Evolutionary conservation across 2,888 invertebrate species (phyloP).

Genomic region (Brachyopa scutellaris): DNA sequence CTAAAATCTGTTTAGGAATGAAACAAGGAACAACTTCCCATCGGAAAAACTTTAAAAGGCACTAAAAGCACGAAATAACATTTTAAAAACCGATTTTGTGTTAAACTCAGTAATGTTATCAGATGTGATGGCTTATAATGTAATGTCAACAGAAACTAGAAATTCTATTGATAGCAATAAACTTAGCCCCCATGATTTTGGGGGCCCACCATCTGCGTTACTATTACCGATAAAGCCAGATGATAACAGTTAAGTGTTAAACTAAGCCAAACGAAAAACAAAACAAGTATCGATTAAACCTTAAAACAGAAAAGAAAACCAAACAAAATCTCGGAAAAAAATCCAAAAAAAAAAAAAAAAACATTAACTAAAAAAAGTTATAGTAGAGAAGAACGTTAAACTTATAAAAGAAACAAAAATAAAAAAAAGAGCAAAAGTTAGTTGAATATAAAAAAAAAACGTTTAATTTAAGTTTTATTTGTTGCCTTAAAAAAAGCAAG

Average conservation of each 20-base stretch:
- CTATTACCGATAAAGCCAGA: slow-evolving; percentile 72
- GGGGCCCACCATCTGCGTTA: slow-evolving; percentile 79
- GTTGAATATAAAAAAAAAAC: slow-evolving; percentile 8
- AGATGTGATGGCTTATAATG: slow-evolving; percentile 82
- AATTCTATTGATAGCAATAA: slow-evolving; percentile 75
- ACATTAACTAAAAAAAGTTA: slow-evolving; percentile 56
- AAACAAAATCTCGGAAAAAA: slow-evolving; percentile 28
- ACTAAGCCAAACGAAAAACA: slow-evolving; percentile 12
- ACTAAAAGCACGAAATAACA: slow-evolving; percentile 15
- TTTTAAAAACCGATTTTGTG: slow-evolving; percentile 33
- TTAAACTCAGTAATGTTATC: slow-evolving; percentile 79
- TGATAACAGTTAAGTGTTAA: slow-evolving; percentile 76
- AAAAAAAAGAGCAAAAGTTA: slow-evolving; percentile 21
- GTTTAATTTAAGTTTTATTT: slow-evolving; percentile 46
- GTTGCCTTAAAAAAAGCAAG: slow-evolving; percentile 3
- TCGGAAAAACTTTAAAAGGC: slow-evolving; percentile 38
- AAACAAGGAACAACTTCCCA: slow-evolving; percentile 12
- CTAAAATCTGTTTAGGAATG: slow-evolving; percentile 42
- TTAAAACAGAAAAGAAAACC: slow-evolving; percentile 8
- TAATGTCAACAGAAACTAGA: slow-evolving; percentile 78
- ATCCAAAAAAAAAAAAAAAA: slow-evolving; percentile 29
- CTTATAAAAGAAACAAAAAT: slow-evolving; percentile 30
- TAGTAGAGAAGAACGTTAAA: slow-evolving; percentile 51
- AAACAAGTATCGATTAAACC: too few species aligned
- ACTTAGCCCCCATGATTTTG: slow-evolving; percentile 81